These are phyloP conservation scores for Physocephala rufipes DNA, from an alignment of 2,888 invertebrate species.

Conservation along the genomic window DNA sequence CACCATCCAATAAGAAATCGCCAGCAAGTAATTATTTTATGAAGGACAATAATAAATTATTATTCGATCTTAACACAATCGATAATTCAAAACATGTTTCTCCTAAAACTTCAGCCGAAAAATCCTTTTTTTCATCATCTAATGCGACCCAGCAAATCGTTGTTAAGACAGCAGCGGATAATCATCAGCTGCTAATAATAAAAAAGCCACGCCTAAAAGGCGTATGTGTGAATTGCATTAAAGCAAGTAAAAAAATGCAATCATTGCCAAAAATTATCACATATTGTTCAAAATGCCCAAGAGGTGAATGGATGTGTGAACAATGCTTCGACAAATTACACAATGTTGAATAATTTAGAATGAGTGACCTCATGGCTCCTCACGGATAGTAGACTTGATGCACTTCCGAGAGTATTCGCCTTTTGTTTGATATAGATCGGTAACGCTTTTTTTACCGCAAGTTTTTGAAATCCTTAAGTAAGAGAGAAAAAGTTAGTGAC, in stretches of 20 bases:
- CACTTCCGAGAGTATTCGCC: too few relatives aligned
- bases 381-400: too few relatives aligned
- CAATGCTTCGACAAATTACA: constrained; percentile 56
- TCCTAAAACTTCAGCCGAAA: neutral
- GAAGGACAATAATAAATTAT: constrained; percentile 23
- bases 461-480: too few relatives aligned
- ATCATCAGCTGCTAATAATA: constrained; percentile 59
- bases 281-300: constrained; percentile 62
- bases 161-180: constrained; percentile 53
- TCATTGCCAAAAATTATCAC: constrained; percentile 56
- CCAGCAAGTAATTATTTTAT: neutral
- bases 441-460: too few relatives aligned
- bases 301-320: constrained; percentile 63
- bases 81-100: neutral
- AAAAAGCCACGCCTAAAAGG: constrained; percentile 60
- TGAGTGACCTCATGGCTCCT: too few relatives aligned
- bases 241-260: constrained; percentile 44
- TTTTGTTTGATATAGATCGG: too few relatives aligned
- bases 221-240: constrained; percentile 62
- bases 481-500: too few relatives aligned
- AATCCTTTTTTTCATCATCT: neutral
- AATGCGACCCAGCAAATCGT: constrained; percentile 52
- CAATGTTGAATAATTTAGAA: too few relatives aligned
- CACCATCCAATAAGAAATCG: constrained; percentile 1
- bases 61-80: neutral